Evolutionary conservation across 2,113 vertebrate genomes (phyloP).

Genomic region (Heterocephalus glaber): DNA sequence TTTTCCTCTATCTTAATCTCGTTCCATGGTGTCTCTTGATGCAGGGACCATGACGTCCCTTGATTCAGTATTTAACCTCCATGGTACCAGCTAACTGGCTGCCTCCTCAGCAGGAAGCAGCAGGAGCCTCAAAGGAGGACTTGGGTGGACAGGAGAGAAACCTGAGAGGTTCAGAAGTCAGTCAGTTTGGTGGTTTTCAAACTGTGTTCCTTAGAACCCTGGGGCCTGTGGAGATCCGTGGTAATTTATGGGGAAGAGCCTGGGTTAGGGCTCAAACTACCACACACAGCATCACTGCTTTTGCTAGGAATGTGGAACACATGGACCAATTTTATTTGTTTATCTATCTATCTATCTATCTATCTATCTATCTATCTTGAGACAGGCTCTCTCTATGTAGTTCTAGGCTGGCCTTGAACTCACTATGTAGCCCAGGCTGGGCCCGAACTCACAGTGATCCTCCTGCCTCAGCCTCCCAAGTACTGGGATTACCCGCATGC

Average conservation of each 20-base stretch:
- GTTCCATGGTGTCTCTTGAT: neutral
- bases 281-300: neutral
- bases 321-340: neutral
- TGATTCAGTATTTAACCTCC: neutral
- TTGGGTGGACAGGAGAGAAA: neutral
- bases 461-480: too few relatives aligned
- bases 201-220: neutral
- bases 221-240: neutral
- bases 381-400: too few relatives aligned
- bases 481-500: too few relatives aligned
- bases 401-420: too few relatives aligned
- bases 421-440: too few relatives aligned
- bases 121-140: neutral
- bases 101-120: neutral
- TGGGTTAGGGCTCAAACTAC: neutral
- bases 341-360: too few relatives aligned
- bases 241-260: neutral
- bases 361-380: too few relatives aligned
- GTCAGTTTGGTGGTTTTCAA: neutral
- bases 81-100: rapidly evolving
- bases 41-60: neutral
- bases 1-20: neutral
- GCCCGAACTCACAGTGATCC: too few relatives aligned
- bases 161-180: neutral
- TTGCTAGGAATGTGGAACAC: neutral